phyloP scores from a whole-genome alignment of 23 tunicate species.

The Halocynthia roretzi region DNA sequence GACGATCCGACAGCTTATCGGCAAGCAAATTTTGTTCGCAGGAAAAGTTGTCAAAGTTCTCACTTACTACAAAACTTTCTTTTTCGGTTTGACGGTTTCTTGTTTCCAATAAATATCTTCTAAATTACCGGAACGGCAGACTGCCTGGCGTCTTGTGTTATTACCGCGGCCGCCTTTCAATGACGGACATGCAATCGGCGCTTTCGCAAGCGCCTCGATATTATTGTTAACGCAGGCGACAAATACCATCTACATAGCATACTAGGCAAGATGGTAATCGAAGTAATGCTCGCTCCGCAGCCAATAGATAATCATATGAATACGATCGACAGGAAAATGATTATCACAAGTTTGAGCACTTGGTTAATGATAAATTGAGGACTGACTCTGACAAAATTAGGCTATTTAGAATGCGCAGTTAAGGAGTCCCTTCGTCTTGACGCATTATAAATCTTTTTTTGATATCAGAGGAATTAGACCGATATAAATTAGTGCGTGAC shows the following conservation, averaged over 20 bases:
- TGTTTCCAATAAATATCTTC: slow-evolving; percentile 16
- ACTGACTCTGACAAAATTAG: too few relatives aligned
- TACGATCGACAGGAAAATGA: too few relatives aligned
- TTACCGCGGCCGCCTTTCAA: slow-evolving; percentile 14
- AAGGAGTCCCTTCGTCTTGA: too few relatives aligned
- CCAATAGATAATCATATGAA: too few relatives aligned
- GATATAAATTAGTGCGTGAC: slow-evolving; percentile 27
- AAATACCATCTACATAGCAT: neutral
- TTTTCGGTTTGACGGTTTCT: slow-evolving; percentile 26
- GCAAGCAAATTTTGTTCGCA: neutral
- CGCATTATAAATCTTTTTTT: too few relatives aligned
- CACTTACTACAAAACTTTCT: slow-evolving; percentile 3
- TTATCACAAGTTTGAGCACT: too few relatives aligned
- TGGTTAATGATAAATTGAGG: too few relatives aligned
- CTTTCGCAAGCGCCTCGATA: neutral
- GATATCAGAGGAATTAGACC: too few relatives aligned
- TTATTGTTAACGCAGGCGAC: slow-evolving; percentile 7
- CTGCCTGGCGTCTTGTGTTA: slow-evolving; percentile 11
- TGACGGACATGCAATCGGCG: neutral
- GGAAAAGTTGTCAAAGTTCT: slow-evolving; percentile 13
- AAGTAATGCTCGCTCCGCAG: too few relatives aligned
- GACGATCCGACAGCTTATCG: neutral
- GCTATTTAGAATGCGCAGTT: too few relatives aligned
- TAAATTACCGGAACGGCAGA: slow-evolving; percentile 20
- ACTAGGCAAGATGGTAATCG: too few relatives aligned